Evolutionary conservation across 2,797 vertebrate species (phyloP), one percentile per base, ranked within the genome.

Genomic region (Syngnathus rostellatus): DNA sequence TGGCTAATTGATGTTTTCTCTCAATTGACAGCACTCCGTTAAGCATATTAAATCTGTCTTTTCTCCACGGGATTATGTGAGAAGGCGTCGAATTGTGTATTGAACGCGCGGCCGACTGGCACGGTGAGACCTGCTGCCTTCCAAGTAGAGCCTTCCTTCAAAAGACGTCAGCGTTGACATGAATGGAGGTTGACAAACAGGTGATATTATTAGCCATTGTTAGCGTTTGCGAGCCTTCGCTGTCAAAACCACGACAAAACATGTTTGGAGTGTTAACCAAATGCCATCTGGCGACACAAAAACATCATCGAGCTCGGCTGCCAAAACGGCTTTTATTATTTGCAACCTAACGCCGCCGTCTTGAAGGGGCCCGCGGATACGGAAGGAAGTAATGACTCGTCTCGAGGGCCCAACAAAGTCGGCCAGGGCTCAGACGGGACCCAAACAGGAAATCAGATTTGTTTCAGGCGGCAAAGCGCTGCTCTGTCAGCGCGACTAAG

Each of bases 131-230:
- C 83, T 79, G 77, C 76, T 72, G 68, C 67, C 75, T 78, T 89
- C 89, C 89, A 87, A 89, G 80, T 90, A 77, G 85, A 88, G 84
- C 87, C 83, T 78, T 87, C 88, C 85, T 90, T 75, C 80, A 62
- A 38, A 68, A 81, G 79, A 77, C 86, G 83, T 89, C 85, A 85
- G 45, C 41, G 23, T 68, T 71, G 79, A 79, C 77, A 72, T 74
- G 72, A 86, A 83, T 73, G 68, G 77, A 73, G 61, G 62, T 67
- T 65, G 68, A 72, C 54, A 51, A 50, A 72, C 65, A 25, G 46
- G 62, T 72, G 68, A 67, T 50, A 76, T 74, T 82, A 76, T 71
- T 65, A 68, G 71, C 72, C 23, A 11, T 62, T 25, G 39, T 55
- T 23, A 6, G 21, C 16, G 40, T 10, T 58, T 58, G 51, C 14